Evolutionary conservation across 2,888 invertebrate genomes (phyloP), one percentile per base, ranked within the genome.

Genomic region (Archips crataeganus): DNA sequence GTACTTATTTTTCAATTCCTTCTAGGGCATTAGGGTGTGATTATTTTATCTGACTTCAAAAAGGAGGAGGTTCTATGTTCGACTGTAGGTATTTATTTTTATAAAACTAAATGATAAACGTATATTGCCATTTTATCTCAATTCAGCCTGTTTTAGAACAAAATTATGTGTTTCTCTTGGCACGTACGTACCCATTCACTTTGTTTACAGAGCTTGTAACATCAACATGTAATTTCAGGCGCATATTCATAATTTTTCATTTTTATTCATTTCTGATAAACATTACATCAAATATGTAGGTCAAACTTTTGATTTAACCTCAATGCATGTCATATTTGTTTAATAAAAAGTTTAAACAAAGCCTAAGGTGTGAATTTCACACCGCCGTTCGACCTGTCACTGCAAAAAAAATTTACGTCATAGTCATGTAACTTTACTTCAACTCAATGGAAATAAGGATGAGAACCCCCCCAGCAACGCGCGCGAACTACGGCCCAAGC

Each of bases 321-420:
- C 32, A 34, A 34, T 59, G 11, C 9, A 34, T 11, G 3, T 34
- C 3, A 34, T 32, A 59, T 59, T 32, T 59, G 59, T 59, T 34
- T 34, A 34, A 59, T 34, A 59, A 34, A 59, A 59, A 59, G 59
- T 59, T 34, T 32, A 59, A 59, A 59, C 59, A 59, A 34, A 59
- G 59, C 11, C 59, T 13, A 3, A 34, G 10, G 34, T 34, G 13
- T n/a, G 59, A 34, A 59, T 34, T 34, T 59, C 34, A 13, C 57
- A 57, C 59, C 34, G 15, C 15, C 6, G 51, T 51, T 6, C 15
- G 23, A 54, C 54, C 2, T 9, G n/a, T 23, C 23, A 49, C 13
- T 5, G 4, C 49, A n/a, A 49, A 49, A 49, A 49, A 49, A n/a
- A 10, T 11, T 45, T 45, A 47, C 5, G 47, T n/a, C n/a, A 49